Evolutionary conservation across 2,113 vertebrate genomes (phyloP).

Genomic region (Cepphus grylle): DNA sequence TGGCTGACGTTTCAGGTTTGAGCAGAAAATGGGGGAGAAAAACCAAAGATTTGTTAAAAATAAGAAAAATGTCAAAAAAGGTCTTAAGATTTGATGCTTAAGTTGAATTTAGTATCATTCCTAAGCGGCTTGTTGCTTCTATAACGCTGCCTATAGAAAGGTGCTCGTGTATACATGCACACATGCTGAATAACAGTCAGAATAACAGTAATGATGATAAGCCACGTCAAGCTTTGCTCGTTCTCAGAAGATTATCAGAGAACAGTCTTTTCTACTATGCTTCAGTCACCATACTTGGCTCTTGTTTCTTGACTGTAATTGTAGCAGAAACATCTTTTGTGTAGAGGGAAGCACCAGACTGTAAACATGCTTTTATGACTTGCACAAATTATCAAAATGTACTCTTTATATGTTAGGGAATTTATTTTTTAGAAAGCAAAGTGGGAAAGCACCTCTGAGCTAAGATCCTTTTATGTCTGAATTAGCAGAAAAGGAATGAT

Average conservation of each 20-base stretch:
- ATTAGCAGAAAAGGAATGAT: background rate
- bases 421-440: background rate
- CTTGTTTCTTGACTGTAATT: background rate
- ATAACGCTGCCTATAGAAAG: background rate
- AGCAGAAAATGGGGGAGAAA: background rate
- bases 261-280: background rate
- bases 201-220: background rate
- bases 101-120: background rate
- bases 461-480: background rate
- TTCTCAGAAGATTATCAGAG: background rate
- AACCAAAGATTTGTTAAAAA: background rate
- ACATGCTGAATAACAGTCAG: background rate
- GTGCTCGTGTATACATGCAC: fast-evolving
- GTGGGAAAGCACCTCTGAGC: background rate
- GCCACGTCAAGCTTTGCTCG: background rate
- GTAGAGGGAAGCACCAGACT: background rate
- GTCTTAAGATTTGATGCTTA: background rate
- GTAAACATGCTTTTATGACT: background rate
- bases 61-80: background rate
- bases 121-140: background rate
- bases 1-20: background rate
- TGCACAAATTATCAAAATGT: background rate
- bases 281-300: background rate
- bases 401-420: background rate
- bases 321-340: background rate